Percentiles rank a stretch among this genome's conserved stretches.
These are phyloP conservation scores for Narcine bancroftii DNA, from an alignment of 2,113 vertebrate species.

Conservation along the genomic window DNA sequence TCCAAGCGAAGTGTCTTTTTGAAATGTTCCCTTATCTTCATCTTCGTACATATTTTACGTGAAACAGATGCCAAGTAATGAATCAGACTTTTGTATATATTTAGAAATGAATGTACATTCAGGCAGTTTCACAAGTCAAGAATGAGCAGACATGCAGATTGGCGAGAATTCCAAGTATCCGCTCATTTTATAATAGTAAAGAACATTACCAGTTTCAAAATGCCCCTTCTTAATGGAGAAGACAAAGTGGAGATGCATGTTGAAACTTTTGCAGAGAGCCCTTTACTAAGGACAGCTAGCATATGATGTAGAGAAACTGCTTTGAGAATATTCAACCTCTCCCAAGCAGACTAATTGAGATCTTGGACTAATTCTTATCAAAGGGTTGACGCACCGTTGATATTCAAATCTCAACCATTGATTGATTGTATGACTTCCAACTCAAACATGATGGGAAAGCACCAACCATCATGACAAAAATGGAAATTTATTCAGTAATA, in stretches of 20 bases:
- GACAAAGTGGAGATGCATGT: background rate
- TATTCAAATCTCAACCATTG: background rate
- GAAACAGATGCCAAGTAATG: background rate
- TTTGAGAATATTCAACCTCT: background rate
- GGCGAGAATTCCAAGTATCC: background rate
- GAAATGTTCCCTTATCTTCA: background rate
- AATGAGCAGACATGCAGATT: background rate
- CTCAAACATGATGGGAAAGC: background rate
- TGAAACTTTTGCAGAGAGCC: background rate
- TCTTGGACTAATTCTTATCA: background rate
- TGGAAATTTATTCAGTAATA: background rate
- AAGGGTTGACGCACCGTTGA: background rate
- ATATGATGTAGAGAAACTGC: background rate
- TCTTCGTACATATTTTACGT: background rate
- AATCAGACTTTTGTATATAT: background rate
- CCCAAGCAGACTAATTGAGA: background rate
- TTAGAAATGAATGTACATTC: conserved; percentile 4
- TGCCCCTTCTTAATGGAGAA: background rate
- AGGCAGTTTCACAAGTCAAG: background rate
- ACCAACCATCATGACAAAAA: background rate
- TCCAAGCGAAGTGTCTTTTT: background rate
- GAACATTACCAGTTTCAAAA: background rate
- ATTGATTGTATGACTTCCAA: background rate
- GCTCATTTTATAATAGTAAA: background rate
- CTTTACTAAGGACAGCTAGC: background rate